These are phyloP conservation scores for Rhipidura dahli DNA, from an alignment of 2,113 vertebrate species.

Conservation along the genomic window DNA sequence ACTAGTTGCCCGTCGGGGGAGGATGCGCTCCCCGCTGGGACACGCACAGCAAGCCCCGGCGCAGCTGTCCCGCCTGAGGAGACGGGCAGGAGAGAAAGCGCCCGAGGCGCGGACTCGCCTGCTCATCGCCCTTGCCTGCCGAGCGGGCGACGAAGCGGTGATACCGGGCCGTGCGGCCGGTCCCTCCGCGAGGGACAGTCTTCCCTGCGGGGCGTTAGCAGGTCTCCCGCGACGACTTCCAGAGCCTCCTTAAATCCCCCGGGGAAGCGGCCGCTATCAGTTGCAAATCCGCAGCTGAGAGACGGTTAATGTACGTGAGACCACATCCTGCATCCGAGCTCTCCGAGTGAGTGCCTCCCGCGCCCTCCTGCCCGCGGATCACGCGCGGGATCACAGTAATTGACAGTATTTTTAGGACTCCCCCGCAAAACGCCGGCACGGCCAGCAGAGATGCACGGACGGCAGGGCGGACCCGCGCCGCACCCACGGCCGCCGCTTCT, in stretches of 20 bases:
- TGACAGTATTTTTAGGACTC: background rate
- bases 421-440: too few relatives aligned
- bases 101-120: background rate
- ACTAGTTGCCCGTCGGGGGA: too few relatives aligned
- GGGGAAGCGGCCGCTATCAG: background rate
- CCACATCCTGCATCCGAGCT: background rate
- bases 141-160: background rate
- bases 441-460: background rate
- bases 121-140: background rate
- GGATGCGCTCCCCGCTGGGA: background rate
- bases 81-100: background rate
- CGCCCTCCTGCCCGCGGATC: background rate
- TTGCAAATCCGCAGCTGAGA: background rate
- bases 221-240: too few relatives aligned
- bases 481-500: background rate
- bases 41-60: rapidly evolving
- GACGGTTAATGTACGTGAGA: background rate
- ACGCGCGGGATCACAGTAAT: background rate
- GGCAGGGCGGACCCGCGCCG: background rate
- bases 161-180: too few relatives aligned
- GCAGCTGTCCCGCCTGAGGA: background rate
- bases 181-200: background rate
- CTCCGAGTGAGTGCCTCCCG: background rate
- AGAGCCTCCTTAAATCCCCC: background rate
- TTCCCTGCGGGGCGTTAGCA: background rate